Base-by-base conservation (phyloP, 1,140 invertebrate genomes). In the Dreissena polymorpha region DNA sequence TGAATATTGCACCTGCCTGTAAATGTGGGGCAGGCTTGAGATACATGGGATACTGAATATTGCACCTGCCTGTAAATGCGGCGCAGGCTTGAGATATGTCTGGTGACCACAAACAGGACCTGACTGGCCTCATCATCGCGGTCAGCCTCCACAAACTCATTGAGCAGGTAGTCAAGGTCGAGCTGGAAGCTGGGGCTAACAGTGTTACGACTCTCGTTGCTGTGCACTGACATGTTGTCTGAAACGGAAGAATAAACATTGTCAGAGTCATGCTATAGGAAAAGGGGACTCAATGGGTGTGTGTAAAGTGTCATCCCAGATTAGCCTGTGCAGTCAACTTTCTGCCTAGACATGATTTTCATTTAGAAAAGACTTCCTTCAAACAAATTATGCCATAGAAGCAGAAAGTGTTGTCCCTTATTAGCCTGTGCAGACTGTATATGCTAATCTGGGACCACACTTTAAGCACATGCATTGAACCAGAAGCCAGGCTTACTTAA, bases 131-230 rank as follows among this genome's bases (percentile, higher is more conserved):
- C 92, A 65, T 92, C 89, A 63, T 93, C 91, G n/a, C 83, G 69
- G 80, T 92, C 90, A 0, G 84, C 71, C 29, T 91, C 88, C 21
- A 87, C 76, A 29, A 92, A 86, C 72, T 91, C 86, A 71, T 81
- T 81, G 18, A 92, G 79, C 70, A 93, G 70, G 27, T 89, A 83
- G 55, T 91, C 88, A 50, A 93, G 86, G 12, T 92, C 90, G 21
- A 93, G 83, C 84, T 91, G 91, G 86, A 93, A 92, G 81, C 91
- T 92, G 50, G 91, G 92, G 75, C 88, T 88, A 14, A 88, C 79
- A 25, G 92, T 92, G 82, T 93, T 93, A 13, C 84, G 85, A 83
- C 91, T 92, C 71, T 88, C 89, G 83, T 93, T 92, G 81, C 90
- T 92, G 77, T 92, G 91, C 6, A 92, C 88, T 51, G 91, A 92